Base-by-base conservation (phyloP, 2,888 invertebrate genomes). In the Hemaris fuciformis region DNA sequence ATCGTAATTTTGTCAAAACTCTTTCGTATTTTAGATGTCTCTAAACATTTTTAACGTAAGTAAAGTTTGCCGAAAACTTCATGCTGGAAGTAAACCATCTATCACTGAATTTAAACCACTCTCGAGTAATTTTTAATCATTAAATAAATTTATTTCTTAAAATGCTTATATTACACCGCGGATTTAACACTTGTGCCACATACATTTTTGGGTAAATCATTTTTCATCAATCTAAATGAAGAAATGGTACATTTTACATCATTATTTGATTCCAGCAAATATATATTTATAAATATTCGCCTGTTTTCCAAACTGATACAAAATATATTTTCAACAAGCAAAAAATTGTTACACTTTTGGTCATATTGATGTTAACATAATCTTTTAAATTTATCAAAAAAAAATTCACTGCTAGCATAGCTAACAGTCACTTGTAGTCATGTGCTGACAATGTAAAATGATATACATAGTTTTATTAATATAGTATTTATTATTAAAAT, bases 1-100 rank as follows among this genome's bases (percentile, higher is more conserved):
- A 67, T 64, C 62, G 60, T 66, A 62, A 62, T 66, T 57, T 66
- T 57, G 64, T 68, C 66, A 62, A 68, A 60, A 62, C 53, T 31
- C 53, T 18, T 53, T 53, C 27, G 53, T 18, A 18, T 53, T 46
- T 53, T 53, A 31, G 31, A 53, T 53, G 53, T 53, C 53, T 31
- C 7, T 53, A 3, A 53, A 53, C 31, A 53, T 53, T 53, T 53
- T 10, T 31, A 18, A 53, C 1, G 31, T 53, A 18, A 18, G 53
- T 18, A 53, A 27, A 31, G 0, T 31, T 53, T 53, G 53, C 53
- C 27, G 18, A 10, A 8, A 18, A 18, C 13, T 13, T 46, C 53
- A 31, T 18, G 31, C 10, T 27, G 18, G 5, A 8, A 18, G 8
- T 10, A 15, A 31, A 3, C 18, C 10, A 31, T 1, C 1, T 25